Base-by-base conservation (phyloP, 23 tunicate genomes). In the Trididemnum miniatum region DNA sequence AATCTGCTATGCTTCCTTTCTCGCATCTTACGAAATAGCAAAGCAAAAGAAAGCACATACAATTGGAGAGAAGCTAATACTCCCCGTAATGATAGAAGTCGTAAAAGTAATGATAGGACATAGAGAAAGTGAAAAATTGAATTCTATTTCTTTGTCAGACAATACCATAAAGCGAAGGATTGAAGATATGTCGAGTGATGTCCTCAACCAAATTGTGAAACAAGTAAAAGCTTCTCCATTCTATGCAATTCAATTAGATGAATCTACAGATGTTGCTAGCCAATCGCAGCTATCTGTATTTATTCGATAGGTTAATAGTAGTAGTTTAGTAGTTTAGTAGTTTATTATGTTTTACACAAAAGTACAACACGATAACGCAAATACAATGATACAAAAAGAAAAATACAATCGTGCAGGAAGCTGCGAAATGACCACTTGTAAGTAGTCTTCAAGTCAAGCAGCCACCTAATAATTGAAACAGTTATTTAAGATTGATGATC, bases 161-260 rank as follows among this genome's bases (percentile, higher is more conserved):
- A 83, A 30, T 26, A 51, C 80, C 31, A 80, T 83, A 12, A 71
- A 83, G 51, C n/a, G 80, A 51, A 7, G 54, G 26, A 72, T 83
- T 20, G 65, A 22, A 83, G 80, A 72, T 59, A 71, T 83, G 80
- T 35, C 87, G 31, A 26, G 51, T 83, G 87, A 72, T 30, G 80
- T 83, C 72, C 87, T 83, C 34, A 63, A 83, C 20, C 87, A 83
- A 49, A 82, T 82, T 82, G 65, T 82, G 26, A 67, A 9, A 31
- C 86, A 82, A 82, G 86, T 44, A 33, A 82, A 83, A 3, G 87
- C 51, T 57, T 72, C 87, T 83, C 87, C 87, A 20, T 83, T 63
- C 3, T 64, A 64, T 80, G 71, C 78, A 4, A 71, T 83, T 83
- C 80, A 83, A 83, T 52, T 83, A 30, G 87, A 83, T 52, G 80